These are phyloP conservation scores for Neopelma chrysocephalum DNA, from an alignment of 2,797 vertebrate species.

Conservation along the genomic window DNA sequence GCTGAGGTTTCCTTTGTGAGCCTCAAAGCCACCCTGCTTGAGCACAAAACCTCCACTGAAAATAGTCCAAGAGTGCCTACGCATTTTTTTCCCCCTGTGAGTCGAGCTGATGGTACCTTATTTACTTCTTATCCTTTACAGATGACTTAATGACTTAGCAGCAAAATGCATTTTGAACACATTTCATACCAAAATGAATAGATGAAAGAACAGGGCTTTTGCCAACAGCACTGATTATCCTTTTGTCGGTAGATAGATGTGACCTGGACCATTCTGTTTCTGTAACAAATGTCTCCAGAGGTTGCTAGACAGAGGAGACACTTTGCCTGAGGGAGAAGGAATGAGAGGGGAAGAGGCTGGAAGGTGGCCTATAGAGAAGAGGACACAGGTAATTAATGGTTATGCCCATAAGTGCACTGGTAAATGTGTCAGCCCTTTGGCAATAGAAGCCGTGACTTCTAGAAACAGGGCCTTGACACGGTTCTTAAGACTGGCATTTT, in stretches of 20 bases:
- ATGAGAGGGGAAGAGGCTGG: constrained; percentile 3
- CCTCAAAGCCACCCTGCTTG: neutral
- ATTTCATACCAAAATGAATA: neutral
- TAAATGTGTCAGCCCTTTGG: constrained; percentile 47
- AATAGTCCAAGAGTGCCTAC: neutral
- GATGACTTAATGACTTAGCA: neutral
- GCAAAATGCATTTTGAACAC: neutral
- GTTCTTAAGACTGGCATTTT: neutral
- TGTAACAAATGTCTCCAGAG: constrained; percentile 2
- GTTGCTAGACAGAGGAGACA: constrained; percentile 1
- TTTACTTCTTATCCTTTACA: constrained; percentile 34
- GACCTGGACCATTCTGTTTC: constrained; percentile 4
- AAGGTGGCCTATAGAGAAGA: constrained; percentile 43
- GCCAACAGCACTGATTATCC: constrained; percentile 18
- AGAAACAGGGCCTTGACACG: neutral
- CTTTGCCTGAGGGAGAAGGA: constrained; percentile 20
- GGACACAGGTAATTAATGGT: constrained; percentile 26
- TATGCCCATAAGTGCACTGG: constrained; percentile 18
- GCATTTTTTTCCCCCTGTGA: neutral
- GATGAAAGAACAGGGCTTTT: constrained; percentile 6
- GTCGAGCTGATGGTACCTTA: neutral
- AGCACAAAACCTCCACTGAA: neutral
- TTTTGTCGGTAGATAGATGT: constrained; percentile 17
- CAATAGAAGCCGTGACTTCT: neutral
- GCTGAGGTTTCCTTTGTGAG: neutral